These are phyloP conservation scores for Strix aluco DNA, from an alignment of 2,113 vertebrate genomes.

Conservation along the genomic window DNA sequence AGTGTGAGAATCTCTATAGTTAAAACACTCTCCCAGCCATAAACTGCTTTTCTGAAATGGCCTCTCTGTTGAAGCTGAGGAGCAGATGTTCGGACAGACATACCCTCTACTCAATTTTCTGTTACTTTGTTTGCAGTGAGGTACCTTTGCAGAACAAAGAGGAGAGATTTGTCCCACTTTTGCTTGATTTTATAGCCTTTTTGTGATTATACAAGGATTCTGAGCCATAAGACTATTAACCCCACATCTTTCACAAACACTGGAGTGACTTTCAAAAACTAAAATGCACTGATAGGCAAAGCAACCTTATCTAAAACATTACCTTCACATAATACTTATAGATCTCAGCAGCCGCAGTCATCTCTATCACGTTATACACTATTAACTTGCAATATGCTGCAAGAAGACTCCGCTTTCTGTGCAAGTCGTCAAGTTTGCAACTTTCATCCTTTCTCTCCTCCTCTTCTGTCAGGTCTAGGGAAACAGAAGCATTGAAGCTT, in stretches of 20 bases:
- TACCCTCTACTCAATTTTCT: neutral
- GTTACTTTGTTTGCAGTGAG: neutral
- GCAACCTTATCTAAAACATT: slow-evolving; percentile 5
- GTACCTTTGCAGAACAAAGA: neutral
- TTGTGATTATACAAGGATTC: neutral
- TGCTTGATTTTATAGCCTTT: neutral
- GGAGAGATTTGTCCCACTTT: neutral
- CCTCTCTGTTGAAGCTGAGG: neutral
- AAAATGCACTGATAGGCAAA: neutral
- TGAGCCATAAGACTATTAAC: neutral
- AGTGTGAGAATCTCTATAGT: neutral
- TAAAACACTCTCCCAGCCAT: neutral
- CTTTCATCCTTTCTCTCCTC: slow-evolving; percentile 58
- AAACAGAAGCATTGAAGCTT: slow-evolving; percentile 12
- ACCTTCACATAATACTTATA: slow-evolving; percentile 90
- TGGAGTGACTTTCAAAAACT: neutral
- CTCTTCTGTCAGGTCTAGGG: slow-evolving; percentile 49
- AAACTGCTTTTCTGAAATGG: neutral
- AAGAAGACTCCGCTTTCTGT: slow-evolving; percentile 81
- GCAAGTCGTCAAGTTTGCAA: slow-evolving; percentile 76
- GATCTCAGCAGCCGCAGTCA: slow-evolving; percentile 83
- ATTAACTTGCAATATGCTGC: slow-evolving; percentile 89
- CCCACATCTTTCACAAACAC: neutral
- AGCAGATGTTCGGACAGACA: neutral
- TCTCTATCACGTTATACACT: slow-evolving; percentile 84